A percentile compares a stretch with the other conserved stretches of the same genome.
Evolutionary conservation across 2,113 vertebrate genomes (phyloP).

Genomic region (Grus americana): DNA sequence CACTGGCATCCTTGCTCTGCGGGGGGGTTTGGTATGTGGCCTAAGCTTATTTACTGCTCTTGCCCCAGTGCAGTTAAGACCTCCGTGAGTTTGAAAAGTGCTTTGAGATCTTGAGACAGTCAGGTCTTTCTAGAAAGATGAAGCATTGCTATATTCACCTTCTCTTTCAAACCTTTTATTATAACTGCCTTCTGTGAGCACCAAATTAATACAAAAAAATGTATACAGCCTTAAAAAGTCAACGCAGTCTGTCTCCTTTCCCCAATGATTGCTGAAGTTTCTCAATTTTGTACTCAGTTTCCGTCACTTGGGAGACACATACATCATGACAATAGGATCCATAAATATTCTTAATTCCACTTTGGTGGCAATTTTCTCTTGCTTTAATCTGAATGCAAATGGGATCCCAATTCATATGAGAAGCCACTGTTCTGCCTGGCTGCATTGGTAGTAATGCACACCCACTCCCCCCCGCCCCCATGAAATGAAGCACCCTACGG

Average conservation of each 20-base stretch:
- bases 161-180: not conserved
- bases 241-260: conserved; percentile 7
- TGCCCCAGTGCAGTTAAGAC: not conserved
- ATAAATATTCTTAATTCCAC: conserved; percentile 32
- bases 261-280: not conserved
- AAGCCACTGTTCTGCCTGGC: not conserved
- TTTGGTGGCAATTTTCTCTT: conserved; percentile 13
- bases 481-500: fast-evolving
- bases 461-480: no score
- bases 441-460: not conserved
- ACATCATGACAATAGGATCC: not conserved
- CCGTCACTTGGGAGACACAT: conserved; percentile 5
- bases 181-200: not conserved
- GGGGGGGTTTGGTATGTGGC: not conserved
- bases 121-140: not conserved
- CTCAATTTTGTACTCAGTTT: not conserved
- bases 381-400: conserved; percentile 24
- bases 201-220: not conserved
- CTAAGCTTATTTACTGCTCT: not conserved
- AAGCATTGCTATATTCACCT: not conserved
- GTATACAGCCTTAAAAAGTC: not conserved
- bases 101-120: not conserved
- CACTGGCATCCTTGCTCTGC: not conserved
- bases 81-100: not conserved
- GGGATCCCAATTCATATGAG: not conserved